Conservation (phyloP, 2,888 invertebrate species). For the Microctonus brassicae region DNA sequence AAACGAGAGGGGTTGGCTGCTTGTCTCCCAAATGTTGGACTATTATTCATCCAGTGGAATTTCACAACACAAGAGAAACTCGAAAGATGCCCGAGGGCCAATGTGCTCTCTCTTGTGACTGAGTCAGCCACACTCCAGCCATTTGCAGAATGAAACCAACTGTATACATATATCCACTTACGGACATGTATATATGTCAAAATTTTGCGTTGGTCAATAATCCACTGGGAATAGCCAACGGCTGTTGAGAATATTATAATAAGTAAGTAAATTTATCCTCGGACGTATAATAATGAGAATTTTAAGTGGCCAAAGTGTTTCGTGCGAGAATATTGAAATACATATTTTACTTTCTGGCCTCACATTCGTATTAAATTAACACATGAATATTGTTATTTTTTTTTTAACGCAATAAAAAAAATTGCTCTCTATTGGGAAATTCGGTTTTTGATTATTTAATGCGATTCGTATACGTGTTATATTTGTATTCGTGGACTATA, state of each 20-base stretch:
- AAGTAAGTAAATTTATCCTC: slow-evolving; percentile 6
- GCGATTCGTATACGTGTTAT: background rate
- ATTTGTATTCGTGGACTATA: too few relatives aligned
- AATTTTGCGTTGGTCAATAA: slow-evolving; percentile 23
- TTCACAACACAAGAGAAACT: slow-evolving; percentile 7
- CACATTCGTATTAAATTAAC: background rate
- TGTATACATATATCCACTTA: background rate
- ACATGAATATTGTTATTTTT: background rate
- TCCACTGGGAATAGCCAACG: slow-evolving; percentile 3
- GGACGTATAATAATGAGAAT: background rate
- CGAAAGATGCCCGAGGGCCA: slow-evolving; percentile 9
- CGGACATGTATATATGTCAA: background rate
- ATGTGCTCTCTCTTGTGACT: slow-evolving; percentile 10
- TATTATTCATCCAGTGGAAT: slow-evolving; percentile 14
- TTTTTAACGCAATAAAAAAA: too few relatives aligned
- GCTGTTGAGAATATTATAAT: slow-evolving; percentile 15
- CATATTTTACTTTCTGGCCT: too few relatives aligned
- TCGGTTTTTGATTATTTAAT: background rate
- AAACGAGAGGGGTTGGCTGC: background rate
- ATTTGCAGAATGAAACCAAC: background rate
- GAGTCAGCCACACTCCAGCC: slow-evolving; percentile 6
- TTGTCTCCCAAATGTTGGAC: slow-evolving; percentile 6
- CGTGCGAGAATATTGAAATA: background rate
- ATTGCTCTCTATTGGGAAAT: background rate
- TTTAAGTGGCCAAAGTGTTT: background rate